Conservation (phyloP, 2,797 vertebrate genomes). For the Melanogrammus aeglefinus region DNA sequence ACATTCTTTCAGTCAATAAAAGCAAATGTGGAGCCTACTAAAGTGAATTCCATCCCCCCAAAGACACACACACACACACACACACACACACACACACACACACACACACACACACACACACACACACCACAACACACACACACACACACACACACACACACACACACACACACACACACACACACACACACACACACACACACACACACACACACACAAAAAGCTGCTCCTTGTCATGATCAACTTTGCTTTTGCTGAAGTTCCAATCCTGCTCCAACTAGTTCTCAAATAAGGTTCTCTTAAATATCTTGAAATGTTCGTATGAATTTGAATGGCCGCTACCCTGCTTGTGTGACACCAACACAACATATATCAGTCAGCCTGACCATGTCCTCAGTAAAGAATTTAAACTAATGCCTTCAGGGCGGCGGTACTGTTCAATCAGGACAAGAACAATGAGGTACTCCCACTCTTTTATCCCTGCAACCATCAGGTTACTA, state of each 20-base stretch:
- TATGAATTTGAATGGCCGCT: slow-evolving; percentile 19
- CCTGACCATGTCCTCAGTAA: no score
- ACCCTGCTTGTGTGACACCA: slow-evolving; percentile 33
- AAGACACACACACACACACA: neutral
- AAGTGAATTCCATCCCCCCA: slow-evolving; percentile 10
- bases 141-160: neutral
- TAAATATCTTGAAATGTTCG: slow-evolving; percentile 12
- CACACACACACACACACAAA: neutral
- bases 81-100: slow-evolving; percentile 1
- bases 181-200: neutral
- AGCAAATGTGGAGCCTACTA: slow-evolving; percentile 45
- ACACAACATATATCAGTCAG: neutral
- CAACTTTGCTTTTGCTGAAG: slow-evolving; percentile 65
- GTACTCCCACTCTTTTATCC: no score
- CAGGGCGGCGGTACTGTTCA: no score
- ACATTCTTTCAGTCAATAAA: slow-evolving; percentile 44
- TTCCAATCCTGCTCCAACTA: slow-evolving; percentile 42
- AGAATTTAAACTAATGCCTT: no score
- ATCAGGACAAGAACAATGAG: no score
- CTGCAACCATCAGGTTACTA: no score
- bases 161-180: neutral
- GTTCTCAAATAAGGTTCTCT: slow-evolving; percentile 33
- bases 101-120: neutral
- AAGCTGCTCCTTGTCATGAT: slow-evolving; percentile 42
- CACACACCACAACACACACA: neutral